phyloP scores from a whole-genome alignment of 2,113 vertebrate species.

The Hippocampus comes region DNA sequence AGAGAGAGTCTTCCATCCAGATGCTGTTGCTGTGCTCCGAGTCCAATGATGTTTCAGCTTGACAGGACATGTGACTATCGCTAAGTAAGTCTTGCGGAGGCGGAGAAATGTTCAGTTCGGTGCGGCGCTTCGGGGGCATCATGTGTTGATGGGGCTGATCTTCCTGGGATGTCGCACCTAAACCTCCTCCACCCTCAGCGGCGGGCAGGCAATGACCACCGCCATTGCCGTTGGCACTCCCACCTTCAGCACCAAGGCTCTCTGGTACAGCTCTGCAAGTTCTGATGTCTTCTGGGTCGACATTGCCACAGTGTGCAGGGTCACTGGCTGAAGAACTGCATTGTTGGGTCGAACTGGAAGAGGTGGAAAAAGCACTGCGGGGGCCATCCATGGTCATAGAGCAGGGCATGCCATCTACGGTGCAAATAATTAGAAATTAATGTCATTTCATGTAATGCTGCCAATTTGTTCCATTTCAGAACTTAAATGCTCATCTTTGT shows the following conservation, averaged over 20 bases:
- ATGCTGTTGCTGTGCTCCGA: slow-evolving; percentile 98
- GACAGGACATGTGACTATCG: slow-evolving; percentile 96
- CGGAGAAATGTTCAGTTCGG: slow-evolving; percentile 95
- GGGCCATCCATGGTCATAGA: slow-evolving; percentile 97
- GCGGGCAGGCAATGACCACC: slow-evolving; percentile 32
- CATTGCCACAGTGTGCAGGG: slow-evolving; percentile 81
- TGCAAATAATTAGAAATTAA: slow-evolving; percentile 91
- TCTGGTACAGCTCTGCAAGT: slow-evolving; percentile 75
- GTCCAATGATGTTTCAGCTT: slow-evolving; percentile 85
- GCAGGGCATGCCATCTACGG: slow-evolving; percentile 96
- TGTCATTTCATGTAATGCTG: slow-evolving; percentile 77
- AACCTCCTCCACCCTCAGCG: slow-evolving; percentile 52
- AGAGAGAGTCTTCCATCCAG: slow-evolving; percentile 97
- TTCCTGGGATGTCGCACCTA: slow-evolving; percentile 75
- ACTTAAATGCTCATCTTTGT: slow-evolving; percentile 57
- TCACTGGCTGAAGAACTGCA: slow-evolving; percentile 87
- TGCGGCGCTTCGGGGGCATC: slow-evolving; percentile 88
- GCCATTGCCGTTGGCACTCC: slow-evolving; percentile 28
- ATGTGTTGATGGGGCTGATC: slow-evolving; percentile 82
- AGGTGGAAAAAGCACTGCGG: slow-evolving; percentile 97
- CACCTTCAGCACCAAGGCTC: slow-evolving; percentile 45
- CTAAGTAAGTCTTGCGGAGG: slow-evolving; percentile 97
- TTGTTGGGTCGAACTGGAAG: slow-evolving; percentile 91
- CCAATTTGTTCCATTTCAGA: slow-evolving; percentile 90
- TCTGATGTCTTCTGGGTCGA: slow-evolving; percentile 78